Conservation (phyloP, 2,113 vertebrate genomes). For the Prionailurus viverrinus region DNA sequence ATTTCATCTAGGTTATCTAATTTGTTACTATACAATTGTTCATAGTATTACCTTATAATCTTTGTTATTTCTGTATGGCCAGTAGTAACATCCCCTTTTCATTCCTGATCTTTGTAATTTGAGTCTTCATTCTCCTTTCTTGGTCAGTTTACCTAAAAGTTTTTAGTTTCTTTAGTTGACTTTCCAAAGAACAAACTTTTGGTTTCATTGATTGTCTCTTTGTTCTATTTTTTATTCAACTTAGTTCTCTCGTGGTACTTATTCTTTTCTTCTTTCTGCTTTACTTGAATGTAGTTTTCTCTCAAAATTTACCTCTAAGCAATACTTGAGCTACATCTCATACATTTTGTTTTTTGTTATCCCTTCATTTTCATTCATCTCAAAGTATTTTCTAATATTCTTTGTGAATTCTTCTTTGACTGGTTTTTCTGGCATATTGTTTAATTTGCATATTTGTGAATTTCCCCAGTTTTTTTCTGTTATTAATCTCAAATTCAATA, state of each 20-base stretch:
- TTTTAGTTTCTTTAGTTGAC: not conserved
- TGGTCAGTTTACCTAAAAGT: not conserved
- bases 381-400: not conserved
- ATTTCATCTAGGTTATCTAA: not conserved
- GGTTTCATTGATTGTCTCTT: not conserved
- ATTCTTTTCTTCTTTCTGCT: not conserved
- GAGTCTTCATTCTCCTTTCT: not conserved
- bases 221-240: not conserved
- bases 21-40: not conserved
- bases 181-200: not conserved
- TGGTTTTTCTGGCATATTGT: not conserved
- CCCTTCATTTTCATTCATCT: not conserved
- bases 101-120: not conserved
- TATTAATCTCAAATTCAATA: not conserved
- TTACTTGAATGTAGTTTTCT: not conserved
- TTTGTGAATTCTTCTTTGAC: not conserved
- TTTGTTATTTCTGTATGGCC: not conserved
- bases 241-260: not conserved
- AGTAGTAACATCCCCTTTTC: not conserved
- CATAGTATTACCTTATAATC: not conserved
- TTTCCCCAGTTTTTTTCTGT: not conserved
- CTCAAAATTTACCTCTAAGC: not conserved
- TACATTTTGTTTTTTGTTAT: not conserved
- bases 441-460: not conserved
- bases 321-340: not conserved